phyloP scores from a whole-genome alignment of 2,888 invertebrate genomes.

The Amphiduros pacificus region DNA sequence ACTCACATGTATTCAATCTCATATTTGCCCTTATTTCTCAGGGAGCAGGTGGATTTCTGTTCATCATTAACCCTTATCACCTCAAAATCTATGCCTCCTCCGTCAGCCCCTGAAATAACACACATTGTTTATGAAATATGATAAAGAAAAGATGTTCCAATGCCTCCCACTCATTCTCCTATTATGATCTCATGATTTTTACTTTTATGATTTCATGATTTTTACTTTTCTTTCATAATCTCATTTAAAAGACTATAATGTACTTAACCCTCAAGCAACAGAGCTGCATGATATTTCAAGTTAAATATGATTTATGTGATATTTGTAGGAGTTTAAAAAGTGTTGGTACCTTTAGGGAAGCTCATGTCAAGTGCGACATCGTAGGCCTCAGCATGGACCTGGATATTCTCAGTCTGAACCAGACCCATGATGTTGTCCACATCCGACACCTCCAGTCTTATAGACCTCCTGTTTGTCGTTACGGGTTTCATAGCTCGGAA shows the following conservation, averaged over 20 bases:
- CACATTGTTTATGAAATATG: too few species aligned
- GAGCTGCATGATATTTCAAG: too few species aligned
- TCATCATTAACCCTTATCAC: slow-evolving; percentile 57
- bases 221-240: too few species aligned
- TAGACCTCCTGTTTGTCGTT: slow-evolving; percentile 52
- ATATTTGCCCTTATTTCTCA: slow-evolving; percentile 61
- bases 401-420: slow-evolving; percentile 54
- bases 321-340: too few species aligned
- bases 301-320: too few species aligned
- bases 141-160: too few species aligned
- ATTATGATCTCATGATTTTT: too few species aligned
- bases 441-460: slow-evolving; percentile 58
- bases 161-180: too few species aligned
- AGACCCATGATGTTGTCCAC: slow-evolving; percentile 56
- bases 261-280: too few species aligned
- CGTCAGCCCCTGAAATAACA: slow-evolving; percentile 47
- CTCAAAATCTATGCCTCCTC: slow-evolving; percentile 61
- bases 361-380: slow-evolving; percentile 60
- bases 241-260: too few species aligned
- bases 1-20: slow-evolving; percentile 58
- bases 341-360: slow-evolving; percentile 60
- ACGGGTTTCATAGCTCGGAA: slow-evolving; percentile 60
- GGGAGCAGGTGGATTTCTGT: slow-evolving; percentile 52
- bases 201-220: too few species aligned
- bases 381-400: slow-evolving; percentile 58